These are phyloP conservation scores for Ctenosaura bakeri DNA, from an alignment of 2,797 vertebrate species.

Conservation along the genomic window DNA sequence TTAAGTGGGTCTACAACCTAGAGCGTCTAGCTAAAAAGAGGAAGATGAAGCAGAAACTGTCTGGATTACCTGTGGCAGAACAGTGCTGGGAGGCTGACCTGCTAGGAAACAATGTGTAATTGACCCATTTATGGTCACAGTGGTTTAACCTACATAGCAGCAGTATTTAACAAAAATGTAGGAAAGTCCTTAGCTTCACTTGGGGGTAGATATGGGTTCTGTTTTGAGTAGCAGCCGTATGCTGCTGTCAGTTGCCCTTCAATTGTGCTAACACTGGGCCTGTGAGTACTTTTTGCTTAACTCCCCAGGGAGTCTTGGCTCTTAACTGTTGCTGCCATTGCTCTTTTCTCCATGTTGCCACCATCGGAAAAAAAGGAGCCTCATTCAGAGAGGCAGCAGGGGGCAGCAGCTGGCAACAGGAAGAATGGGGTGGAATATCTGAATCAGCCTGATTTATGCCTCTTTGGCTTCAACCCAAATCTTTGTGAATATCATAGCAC, in stretches of 20 bases:
- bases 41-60: not conserved
- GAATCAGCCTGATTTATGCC: conserved; percentile 21
- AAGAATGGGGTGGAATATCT: conserved; percentile 6
- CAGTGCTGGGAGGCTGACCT: not conserved
- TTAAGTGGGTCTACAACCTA: not conserved
- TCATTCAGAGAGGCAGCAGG: conserved; percentile 40
- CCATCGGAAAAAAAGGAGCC: not conserved
- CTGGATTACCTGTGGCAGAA: not conserved
- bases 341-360: conserved; percentile 16
- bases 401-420: conserved; percentile 43
- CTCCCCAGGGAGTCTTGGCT: conserved; percentile 15
- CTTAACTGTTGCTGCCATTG: not conserved
- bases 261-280: not conserved
- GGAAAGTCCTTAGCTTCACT: not conserved
- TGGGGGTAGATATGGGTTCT: not conserved
- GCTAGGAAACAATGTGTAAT: not conserved
- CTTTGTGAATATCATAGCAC: conserved; percentile 16
- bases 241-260: conserved; percentile 1
- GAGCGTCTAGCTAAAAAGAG: not conserved
- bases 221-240: not conserved
- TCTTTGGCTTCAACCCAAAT: conserved; percentile 2
- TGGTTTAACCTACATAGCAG: not conserved
- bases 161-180: not conserved
- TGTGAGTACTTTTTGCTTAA: not conserved
- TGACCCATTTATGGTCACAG: not conserved